These are phyloP conservation scores for Sciurus carolinensis DNA, from an alignment of 2,797 vertebrate genomes.

Conservation along the genomic window DNA sequence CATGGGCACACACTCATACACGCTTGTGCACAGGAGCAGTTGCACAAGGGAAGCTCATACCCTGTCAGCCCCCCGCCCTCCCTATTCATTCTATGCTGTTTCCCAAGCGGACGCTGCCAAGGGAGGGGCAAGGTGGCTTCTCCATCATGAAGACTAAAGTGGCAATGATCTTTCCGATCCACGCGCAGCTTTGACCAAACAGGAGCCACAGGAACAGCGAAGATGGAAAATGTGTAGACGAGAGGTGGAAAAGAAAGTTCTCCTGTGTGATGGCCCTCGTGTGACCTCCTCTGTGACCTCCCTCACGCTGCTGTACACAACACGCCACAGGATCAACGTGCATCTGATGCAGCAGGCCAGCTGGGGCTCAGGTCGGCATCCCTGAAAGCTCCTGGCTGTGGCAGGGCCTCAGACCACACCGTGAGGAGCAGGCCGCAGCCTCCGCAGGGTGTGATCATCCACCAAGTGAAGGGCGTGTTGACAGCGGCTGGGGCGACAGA, in stretches of 20 bases:
- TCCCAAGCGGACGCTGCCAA: fast-evolving
- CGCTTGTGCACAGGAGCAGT: background rate
- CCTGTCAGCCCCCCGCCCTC: background rate
- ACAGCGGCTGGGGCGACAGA: background rate
- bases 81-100: fast-evolving
- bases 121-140: no score
- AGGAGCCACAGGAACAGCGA: background rate
- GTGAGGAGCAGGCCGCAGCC: background rate
- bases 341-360: background rate
- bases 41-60: fast-evolving
- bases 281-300: no score
- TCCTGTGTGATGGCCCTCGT: no score
- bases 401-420: background rate
- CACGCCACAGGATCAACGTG: background rate
- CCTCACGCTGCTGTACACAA: fast-evolving
- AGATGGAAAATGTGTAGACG: fast-evolving
- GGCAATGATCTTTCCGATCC: background rate
- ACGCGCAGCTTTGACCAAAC: background rate
- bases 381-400: background rate
- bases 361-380: no score
- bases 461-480: background rate
- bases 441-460: background rate
- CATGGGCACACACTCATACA: no score
- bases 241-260: background rate
- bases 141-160: fast-evolving